Percentiles rank a stretch among this genome's conserved stretches.
Conservation (phyloP, 1,140 invertebrate genomes). For the Zaprionus davidi region DNA sequence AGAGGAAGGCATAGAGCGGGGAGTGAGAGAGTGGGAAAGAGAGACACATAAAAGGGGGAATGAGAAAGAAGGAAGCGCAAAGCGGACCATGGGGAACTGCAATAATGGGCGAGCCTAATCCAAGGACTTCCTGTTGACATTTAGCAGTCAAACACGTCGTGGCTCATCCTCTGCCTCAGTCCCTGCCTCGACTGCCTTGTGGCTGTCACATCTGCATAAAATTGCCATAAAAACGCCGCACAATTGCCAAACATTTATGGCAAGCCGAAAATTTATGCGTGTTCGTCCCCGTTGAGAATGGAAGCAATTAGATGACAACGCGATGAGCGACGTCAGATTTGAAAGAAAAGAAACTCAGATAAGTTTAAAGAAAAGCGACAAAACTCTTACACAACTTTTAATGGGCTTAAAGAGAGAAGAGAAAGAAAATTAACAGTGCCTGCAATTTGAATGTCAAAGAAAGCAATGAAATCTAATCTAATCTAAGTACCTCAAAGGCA, state of each 20-base stretch:
- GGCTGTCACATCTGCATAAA: conserved; percentile 76
- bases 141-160: conserved; percentile 61
- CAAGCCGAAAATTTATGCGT: conserved; percentile 53
- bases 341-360: background rate
- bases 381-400: conserved; percentile 6
- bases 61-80: background rate
- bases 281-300: conserved; percentile 5
- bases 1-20: background rate
- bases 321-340: conserved; percentile 6
- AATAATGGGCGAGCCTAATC: conserved; percentile 31
- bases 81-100: background rate
- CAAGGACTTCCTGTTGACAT: conserved; percentile 70
- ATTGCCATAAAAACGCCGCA: conserved; percentile 70
- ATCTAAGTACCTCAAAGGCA: background rate
- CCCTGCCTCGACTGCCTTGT: conserved; percentile 43
- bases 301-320: conserved; percentile 39
- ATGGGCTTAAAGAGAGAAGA: background rate
- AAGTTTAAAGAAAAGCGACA: background rate
- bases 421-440: background rate
- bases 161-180: conserved; percentile 1
- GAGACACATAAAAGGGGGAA: background rate
- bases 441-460: background rate
- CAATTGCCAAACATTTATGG: conserved; percentile 85
- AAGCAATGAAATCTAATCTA: background rate
- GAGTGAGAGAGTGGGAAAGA: background rate